Evolutionary conservation across 2,113 vertebrate genomes (phyloP).

Genomic region (Seriola quinqueradiata): DNA sequence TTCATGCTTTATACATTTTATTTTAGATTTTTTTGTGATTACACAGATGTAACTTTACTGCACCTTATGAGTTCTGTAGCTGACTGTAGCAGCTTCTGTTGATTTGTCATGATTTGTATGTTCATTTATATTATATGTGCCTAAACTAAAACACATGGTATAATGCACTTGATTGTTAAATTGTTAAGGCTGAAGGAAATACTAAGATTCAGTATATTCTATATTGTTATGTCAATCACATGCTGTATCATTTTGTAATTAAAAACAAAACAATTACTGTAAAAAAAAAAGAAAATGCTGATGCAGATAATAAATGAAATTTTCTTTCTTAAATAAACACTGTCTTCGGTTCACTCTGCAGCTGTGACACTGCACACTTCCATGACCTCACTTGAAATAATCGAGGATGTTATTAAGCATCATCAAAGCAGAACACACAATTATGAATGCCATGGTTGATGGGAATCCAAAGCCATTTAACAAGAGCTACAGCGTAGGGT

Average conservation of each 20-base stretch:
- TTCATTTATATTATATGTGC: constrained; percentile 14
- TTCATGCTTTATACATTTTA: constrained; percentile 9
- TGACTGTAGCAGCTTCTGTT: background rate
- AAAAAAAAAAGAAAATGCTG: constrained; percentile 42
- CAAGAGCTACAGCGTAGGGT: background rate
- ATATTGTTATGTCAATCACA: background rate
- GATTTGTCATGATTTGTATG: background rate
- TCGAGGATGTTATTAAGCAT: constrained; percentile 73
- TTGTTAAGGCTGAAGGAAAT: background rate
- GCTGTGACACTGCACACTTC: constrained; percentile 33
- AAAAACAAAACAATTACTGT: constrained; percentile 15
- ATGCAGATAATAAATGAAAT: constrained; percentile 61
- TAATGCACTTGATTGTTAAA: background rate
- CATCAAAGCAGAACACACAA: constrained; percentile 61
- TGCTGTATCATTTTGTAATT: background rate
- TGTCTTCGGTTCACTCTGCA: constrained; percentile 47
- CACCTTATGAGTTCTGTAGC: background rate
- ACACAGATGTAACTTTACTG: background rate
- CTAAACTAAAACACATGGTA: constrained; percentile 16
- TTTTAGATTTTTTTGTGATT: background rate
- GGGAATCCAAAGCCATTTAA: constrained; percentile 32
- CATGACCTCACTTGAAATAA: constrained; percentile 60
- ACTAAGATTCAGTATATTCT: background rate
- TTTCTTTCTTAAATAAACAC: constrained; percentile 35
- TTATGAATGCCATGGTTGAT: constrained; percentile 4